Evolutionary conservation across 2,888 invertebrate genomes (phyloP).

Genomic region (Platerodrilus igneus): DNA sequence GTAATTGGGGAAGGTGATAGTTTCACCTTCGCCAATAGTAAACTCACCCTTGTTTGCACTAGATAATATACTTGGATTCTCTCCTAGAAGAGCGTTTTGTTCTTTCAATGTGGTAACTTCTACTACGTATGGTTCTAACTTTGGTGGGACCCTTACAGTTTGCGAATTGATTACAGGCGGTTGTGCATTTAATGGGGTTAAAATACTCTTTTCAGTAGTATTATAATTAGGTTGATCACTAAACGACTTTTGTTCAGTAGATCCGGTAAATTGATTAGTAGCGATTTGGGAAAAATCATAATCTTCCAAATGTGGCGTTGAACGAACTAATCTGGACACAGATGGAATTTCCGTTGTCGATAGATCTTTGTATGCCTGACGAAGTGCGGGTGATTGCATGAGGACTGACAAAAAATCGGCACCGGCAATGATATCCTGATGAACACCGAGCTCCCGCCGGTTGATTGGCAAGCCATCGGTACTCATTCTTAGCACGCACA

Average conservation of each 20-base stretch:
- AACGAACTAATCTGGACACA: neutral
- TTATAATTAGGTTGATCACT: too few species aligned
- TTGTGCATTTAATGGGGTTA: too few species aligned
- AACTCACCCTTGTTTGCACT: slow-evolving; percentile 57
- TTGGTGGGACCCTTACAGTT: too few species aligned
- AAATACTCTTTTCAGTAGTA: too few species aligned
- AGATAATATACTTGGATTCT: slow-evolving; percentile 50
- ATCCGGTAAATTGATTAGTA: too few species aligned
- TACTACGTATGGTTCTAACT: too few species aligned
- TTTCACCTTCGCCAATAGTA: slow-evolving; percentile 55
- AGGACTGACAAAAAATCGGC: slow-evolving; percentile 49
- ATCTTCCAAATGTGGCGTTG: neutral
- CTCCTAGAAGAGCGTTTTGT: slow-evolving; percentile 34
- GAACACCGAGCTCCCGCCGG: slow-evolving; percentile 41
- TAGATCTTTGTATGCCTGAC: slow-evolving; percentile 25
- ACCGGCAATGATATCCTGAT: slow-evolving; percentile 48
- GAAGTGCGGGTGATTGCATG: slow-evolving; percentile 38
- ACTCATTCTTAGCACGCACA: slow-evolving; percentile 38
- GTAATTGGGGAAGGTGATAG: slow-evolving; percentile 44
- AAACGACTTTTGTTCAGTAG: too few species aligned
- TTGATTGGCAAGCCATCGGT: slow-evolving; percentile 44
- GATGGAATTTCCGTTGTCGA: slow-evolving; percentile 21
- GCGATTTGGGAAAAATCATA: too few species aligned
- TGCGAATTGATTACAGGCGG: too few species aligned
- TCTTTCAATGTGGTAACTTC: slow-evolving; percentile 1